Percentiles rank a stretch among this genome's conserved stretches.
These are phyloP conservation scores for Ecliptopera silaceata DNA, from an alignment of 2,888 invertebrate genomes.

Conservation along the genomic window DNA sequence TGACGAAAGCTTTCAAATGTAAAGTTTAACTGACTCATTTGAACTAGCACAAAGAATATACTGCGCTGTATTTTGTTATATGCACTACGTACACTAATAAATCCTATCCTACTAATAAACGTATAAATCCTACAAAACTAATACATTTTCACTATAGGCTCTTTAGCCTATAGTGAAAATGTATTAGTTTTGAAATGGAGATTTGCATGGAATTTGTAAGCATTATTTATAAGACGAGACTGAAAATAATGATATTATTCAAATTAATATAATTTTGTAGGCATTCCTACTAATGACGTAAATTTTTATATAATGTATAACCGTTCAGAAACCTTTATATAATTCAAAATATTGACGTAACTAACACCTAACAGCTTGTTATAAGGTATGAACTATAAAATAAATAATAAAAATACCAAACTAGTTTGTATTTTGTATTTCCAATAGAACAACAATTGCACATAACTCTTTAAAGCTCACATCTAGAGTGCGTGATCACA, in stretches of 20 bases:
- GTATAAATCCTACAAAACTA: neutral
- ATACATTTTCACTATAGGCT: too few relatives aligned
- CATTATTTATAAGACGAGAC: constrained; percentile 29
- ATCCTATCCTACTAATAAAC: neutral
- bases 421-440: constrained; percentile 75
- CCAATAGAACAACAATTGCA: constrained; percentile 80
- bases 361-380: constrained; percentile 23
- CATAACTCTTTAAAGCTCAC: constrained; percentile 76
- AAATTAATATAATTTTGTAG: constrained; percentile 15
- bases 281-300: constrained; percentile 15
- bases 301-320: neutral
- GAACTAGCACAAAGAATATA: too few relatives aligned
- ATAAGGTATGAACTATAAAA: constrained; percentile 27
- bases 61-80: too few relatives aligned
- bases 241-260: constrained; percentile 31
- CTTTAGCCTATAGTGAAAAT: neutral
- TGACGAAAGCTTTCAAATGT: too few relatives aligned
- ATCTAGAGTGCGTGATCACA: constrained; percentile 44
- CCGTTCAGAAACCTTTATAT: neutral
- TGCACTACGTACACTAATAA: neutral
- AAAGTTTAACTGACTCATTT: too few relatives aligned
- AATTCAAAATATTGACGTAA: too few relatives aligned
- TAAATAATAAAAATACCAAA: constrained; percentile 44
- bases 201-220: neutral
- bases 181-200: neutral